Base-by-base conservation (phyloP, 2,797 vertebrate species). In the Furcifer pardalis region DNA sequence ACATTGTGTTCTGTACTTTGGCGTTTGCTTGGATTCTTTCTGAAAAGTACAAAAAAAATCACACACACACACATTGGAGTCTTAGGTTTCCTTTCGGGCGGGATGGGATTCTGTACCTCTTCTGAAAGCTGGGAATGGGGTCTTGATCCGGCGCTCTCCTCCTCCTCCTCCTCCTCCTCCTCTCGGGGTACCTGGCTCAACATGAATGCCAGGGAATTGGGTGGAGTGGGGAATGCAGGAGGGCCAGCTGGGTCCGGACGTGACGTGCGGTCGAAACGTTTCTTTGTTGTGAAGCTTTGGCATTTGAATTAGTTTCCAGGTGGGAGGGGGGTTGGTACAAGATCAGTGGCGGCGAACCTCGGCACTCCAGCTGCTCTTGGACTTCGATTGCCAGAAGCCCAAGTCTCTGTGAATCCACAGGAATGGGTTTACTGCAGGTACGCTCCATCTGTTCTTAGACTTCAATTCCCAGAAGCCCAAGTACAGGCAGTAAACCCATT, bases 1-100 rank as follows among this genome's bases (percentile, higher is more conserved):
- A 92, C 88, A 86, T 85, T 85, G 83, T 73, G 12, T 8, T 30
- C 85, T 79, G 89, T 56, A 56, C 52, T 56, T 80, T 82, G 87
- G 83, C 44, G 59, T 77, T 87, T 52, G 74, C 30, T 72, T 72
- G 32, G 71, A 76, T 75, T 60, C 27, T 7, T 35, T 74, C 21
- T 46, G 27, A 84, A 79, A 83, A 35, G 7, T 1, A 27, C 71
- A n/a, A n/a, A n/a, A n/a, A n/a, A 35, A 32, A 27, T 85, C 68
- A 37, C 62, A n/a, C n/a, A n/a, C n/a, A n/a, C n/a, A n/a, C 5
- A 35, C 4, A 9, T 25, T 6, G 2, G 25, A 71, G 73, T 25
- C 52, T 49, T 60, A 27, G 78, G 4, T 83, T 90, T 81, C 5
- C 44, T 35, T 77, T 27, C 0, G 0, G 0, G 82, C 75, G 87